Evolutionary conservation across 2,113 vertebrate species (phyloP).

Genomic region (Promerops cafer): DNA sequence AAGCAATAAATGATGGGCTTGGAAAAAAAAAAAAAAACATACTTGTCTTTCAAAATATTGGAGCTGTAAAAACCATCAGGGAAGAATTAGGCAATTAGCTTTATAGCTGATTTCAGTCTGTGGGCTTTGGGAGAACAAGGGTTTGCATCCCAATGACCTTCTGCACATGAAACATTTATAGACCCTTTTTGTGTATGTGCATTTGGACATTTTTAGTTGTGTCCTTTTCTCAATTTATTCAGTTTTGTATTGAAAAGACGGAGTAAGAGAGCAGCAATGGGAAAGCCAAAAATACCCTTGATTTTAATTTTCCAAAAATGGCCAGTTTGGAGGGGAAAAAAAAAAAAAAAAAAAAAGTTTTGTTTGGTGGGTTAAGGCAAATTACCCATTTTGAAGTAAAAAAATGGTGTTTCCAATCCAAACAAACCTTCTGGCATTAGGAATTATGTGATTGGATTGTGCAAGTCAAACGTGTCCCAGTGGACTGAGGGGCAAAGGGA

Average conservation of each 20-base stretch:
- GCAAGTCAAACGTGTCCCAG: accelerated
- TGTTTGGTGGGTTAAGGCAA: neutral
- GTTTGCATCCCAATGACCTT: neutral
- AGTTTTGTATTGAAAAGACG: neutral
- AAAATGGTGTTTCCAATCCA: neutral
- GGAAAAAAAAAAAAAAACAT: no score
- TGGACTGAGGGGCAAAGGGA: neutral
- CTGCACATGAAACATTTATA: neutral
- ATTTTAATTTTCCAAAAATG: slow-evolving; percentile 39
- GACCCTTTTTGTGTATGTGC: neutral
- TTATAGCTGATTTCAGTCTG: neutral
- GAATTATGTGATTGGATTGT: neutral
- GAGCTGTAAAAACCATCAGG: neutral
- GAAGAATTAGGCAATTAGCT: neutral
- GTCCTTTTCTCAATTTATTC: neutral
- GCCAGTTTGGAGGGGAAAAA: neutral
- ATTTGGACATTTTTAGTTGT: neutral
- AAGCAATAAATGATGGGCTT: neutral
- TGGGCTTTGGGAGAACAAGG: neutral
- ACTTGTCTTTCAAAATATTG: neutral
- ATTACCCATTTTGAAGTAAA: neutral
- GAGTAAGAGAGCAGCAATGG: neutral
- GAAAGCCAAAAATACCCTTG: slow-evolving; percentile 25
- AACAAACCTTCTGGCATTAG: neutral
- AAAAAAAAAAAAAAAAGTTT: neutral